phyloP scores from a whole-genome alignment of 1,140 invertebrate species.

The Heliconius nattereri region DNA sequence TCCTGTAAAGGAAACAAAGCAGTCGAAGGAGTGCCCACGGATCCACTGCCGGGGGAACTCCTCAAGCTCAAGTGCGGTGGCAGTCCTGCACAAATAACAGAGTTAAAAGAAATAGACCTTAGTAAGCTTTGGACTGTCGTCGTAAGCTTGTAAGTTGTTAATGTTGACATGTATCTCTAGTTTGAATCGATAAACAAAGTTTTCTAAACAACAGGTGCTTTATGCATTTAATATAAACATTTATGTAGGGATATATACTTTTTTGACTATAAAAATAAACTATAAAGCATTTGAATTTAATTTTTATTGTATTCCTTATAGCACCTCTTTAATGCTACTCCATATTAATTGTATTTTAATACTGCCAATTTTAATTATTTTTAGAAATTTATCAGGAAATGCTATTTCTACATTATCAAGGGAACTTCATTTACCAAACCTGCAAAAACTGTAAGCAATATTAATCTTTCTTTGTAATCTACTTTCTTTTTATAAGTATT shows the following conservation, averaged over 20 bases:
- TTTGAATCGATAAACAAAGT: constrained; percentile 25
- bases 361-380: constrained; percentile 37
- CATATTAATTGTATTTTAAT: background rate
- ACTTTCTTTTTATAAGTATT: background rate
- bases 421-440: constrained; percentile 70
- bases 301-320: too few relatives aligned
- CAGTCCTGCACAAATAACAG: constrained; percentile 65
- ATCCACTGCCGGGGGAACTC: constrained; percentile 59
- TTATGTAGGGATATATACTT: background rate
- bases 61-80: constrained; percentile 72
- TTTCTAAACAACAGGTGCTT: constrained; percentile 26
- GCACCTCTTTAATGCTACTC: too few relatives aligned
- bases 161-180: constrained; percentile 20
- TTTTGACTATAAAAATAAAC: background rate
- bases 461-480: background rate
- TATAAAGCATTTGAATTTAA: background rate
- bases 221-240: background rate
- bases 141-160: constrained; percentile 71
- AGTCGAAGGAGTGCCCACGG: constrained; percentile 50
- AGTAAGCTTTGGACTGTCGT: constrained; percentile 67
- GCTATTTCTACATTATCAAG: constrained; percentile 73
- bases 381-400: constrained; percentile 77
- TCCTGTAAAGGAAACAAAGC: constrained; percentile 66
- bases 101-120: constrained; percentile 75
- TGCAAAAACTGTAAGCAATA: constrained; percentile 74